Evolutionary conservation across 2,888 invertebrate species (phyloP).

Genomic region (Bellardia bayeri): DNA sequence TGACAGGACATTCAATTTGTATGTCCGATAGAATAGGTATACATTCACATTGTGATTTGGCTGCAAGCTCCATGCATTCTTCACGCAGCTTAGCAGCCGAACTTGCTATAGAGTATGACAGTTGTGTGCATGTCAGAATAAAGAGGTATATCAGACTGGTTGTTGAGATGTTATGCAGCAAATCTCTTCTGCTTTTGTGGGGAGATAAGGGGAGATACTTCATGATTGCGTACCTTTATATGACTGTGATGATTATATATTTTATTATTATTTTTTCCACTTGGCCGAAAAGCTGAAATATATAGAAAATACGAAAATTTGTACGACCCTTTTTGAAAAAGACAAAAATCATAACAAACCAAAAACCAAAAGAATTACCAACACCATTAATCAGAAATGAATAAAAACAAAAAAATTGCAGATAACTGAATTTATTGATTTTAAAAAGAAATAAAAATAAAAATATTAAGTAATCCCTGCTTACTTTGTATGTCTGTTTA

Average conservation of each 20-base stretch:
- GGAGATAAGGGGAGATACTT: not conserved
- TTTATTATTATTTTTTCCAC: not conserved
- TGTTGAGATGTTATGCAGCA: constrained; percentile 22
- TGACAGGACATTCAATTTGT: constrained; percentile 82
- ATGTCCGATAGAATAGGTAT: constrained; percentile 79
- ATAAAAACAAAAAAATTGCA: not conserved
- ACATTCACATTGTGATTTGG: constrained; percentile 79
- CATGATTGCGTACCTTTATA: constrained; percentile 33
- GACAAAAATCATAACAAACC: not conserved
- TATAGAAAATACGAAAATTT: constrained; percentile 33
- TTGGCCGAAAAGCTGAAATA: constrained; percentile 42
- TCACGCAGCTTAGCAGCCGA: constrained; percentile 74
- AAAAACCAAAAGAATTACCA: constrained; percentile 24
- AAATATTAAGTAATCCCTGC: not conserved
- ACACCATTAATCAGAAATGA: constrained; percentile 4
- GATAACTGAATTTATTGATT: not conserved
- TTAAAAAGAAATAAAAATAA: not conserved
- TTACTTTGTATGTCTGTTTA: too few species aligned
- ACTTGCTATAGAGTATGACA: constrained; percentile 41
- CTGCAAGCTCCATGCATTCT: constrained; percentile 79
- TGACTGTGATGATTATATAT: not conserved
- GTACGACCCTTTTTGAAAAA: constrained; percentile 2
- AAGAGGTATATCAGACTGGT: constrained; percentile 5
- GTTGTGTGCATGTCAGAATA: constrained; percentile 22
- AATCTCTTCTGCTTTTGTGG: not conserved